Evolutionary conservation across 2,797 vertebrate genomes (phyloP), one percentile per base, ranked within the genome.

Genomic region (Nyctalus aviator): DNA sequence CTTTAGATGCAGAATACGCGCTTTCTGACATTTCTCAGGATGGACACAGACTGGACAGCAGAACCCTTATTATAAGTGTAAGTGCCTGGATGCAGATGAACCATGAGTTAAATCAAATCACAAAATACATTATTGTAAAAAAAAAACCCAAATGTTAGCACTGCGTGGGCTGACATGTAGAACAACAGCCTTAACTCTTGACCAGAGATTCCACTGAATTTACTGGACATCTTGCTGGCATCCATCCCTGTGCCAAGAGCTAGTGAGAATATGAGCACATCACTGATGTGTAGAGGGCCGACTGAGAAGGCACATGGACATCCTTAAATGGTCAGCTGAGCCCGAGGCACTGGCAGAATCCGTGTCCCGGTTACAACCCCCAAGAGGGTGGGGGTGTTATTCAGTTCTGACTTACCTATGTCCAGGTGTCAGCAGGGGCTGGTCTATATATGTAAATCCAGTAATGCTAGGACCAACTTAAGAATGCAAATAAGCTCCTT

Each of bases 61-160:
- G 35, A 89, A 91, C 37, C 76, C 50, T 88, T 90, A 92, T n/a
- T 66, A 37, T 82, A 91, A 94, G 50, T 35, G 64, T 85, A 91
- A 94, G 13, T 87, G 64, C 32, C 37, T 73, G 79, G 69, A 95
- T 91, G 57, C 82, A 89, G 32, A 91, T n/a, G 77, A 89, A 84
- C 87, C 7, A 6, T 71, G 71, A 75, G 71, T 83, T 76, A 93
- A 94, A 84, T 86, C 86, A 94, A 92, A 94, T 85, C 79, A 86
- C 86, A 92, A 92, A 30, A 44, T 44, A 44, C 44, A 44, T 44
- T 44, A 44, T 44, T 44, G 44, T 44, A 44, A 72, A 66, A 66
- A 66, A 32, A 50, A 50, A 50, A 79, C 41, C 10, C 57, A 82
- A 48, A 72, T 46, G 48, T 82, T 78, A 84, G 62, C 50, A 87